Evolutionary conservation across 2,888 invertebrate species (phyloP), one percentile per base, ranked within the genome.

Genomic region (Lampropteryx suffumata): DNA sequence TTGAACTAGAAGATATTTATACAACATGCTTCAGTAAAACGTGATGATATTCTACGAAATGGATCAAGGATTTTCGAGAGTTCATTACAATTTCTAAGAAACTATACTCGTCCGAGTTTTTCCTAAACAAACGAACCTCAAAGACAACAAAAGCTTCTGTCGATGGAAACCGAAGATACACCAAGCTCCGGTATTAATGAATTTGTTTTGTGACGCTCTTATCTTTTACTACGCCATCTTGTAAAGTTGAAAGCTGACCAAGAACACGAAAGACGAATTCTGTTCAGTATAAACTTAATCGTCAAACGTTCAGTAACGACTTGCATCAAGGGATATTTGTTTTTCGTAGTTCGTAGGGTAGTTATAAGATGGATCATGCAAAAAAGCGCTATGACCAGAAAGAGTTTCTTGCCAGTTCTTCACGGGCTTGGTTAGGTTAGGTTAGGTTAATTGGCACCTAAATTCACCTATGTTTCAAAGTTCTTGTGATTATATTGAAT

Each of bases 111-210:
- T 17, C 13, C 8, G 14, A 27, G 30, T 46, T 46, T 33, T 39
- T 41, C 41, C 11, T 36, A 30, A 28, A 41, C 35, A 42, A 48
- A 41, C 35, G 26, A 42, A 36, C 26, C 12, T 24, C 34, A 33
- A 35, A 47, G 29, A 44, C 30, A 42, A 48, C 47, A 47, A 47
- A 43, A 43, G 26, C 43, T 30, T 40, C 48, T 53, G 48, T 53
- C 36, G 44, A 41, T 44, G 17, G 17, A 40, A 48, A 13, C 35
- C 30, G 8, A 21, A 40, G 46, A 13, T 33, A 30, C 40, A 40
- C 35, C n/a, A 14, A 43, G 30, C 41, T 14, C 34, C 24, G 44
- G 39, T 3, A 35, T 40, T 52, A 48, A 52, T 40, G 48, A 52
- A 47, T 52, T 48, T 52, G 47, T 44, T 52, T 52, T 28, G 21